Base-by-base conservation (phyloP, 2,888 invertebrate species). In the Plebejus anna region DNA sequence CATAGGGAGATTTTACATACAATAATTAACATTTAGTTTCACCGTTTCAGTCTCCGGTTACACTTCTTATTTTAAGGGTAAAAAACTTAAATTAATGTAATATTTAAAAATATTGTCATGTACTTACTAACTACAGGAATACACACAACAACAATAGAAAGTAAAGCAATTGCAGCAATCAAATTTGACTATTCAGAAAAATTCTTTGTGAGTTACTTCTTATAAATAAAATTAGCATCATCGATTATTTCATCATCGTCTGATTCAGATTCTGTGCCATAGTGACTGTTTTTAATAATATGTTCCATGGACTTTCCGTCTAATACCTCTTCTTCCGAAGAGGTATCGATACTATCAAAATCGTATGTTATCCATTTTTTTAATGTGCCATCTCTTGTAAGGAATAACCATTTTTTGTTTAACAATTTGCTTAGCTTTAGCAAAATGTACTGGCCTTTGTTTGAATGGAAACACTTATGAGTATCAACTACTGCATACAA, bases 321-420 rank as follows among this genome's bases (percentile, higher is more conserved):
- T 9, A 72, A 6, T 2, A 55, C 80, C 28, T 90, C 91, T 73
- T 90, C 91, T 13, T 89, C 89, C 0, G 91, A 90, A 0, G 89
- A 89, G 0, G 85, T 83, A 7, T 89, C 87, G 66, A 92, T 84
- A 16, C 83, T 82, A 66, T 92, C 90, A 0, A 87, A 81, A 59
- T 92, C 92, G 77, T 91, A 93, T 0, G 85, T 82, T 32, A 94
- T 90, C 90, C 92, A 92, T 77, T 89, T 91, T 36, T 82, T 84
- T 0, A 85, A 78, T 1, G 79, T 78, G 3, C 79, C 79, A 32
- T 86, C 86, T 78, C 82, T 88, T 0, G 87, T 85, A 38, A 94
- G 80, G 0, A 84, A 85, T 7, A 88, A 75, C 94, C 94, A 94
- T 55, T 85, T 89, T 4, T 80, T 88, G 0, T 83, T 79, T 61